These are phyloP conservation scores for Drosophila testacea DNA, from an alignment of 2,888 invertebrate genomes.

Conservation along the genomic window DNA sequence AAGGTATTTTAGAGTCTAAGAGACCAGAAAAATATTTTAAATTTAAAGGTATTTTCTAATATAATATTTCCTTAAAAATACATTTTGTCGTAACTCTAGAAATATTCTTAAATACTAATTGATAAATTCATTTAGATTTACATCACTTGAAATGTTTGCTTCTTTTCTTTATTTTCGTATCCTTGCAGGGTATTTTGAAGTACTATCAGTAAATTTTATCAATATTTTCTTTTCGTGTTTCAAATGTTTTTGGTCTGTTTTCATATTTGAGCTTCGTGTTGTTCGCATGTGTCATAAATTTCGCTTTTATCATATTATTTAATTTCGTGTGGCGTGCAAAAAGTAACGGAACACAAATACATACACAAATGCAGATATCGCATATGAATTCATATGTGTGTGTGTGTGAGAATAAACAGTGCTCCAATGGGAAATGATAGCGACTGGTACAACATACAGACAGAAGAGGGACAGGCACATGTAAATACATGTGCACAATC, in stretches of 20 bases:
- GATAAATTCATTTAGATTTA: not conserved
- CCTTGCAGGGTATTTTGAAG: not conserved
- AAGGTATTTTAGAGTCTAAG: too few relatives aligned
- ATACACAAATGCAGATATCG: conserved; percentile 9
- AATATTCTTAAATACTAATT: not conserved
- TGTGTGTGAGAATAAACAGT: conserved; percentile 60
- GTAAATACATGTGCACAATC: conserved; percentile 43
- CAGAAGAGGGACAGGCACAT: conserved; percentile 7
- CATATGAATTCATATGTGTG: not conserved
- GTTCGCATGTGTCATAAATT: conserved; percentile 74
- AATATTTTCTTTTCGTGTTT: conserved; percentile 7
- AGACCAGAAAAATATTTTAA: too few relatives aligned
- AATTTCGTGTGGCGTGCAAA: conserved; percentile 63
- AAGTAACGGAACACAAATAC: conserved; percentile 51
- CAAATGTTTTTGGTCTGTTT: conserved; percentile 31
- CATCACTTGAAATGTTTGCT: not conserved
- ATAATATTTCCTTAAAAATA: too few relatives aligned
- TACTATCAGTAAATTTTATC: not conserved
- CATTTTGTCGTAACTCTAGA: not conserved
- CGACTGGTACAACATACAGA: conserved; percentile 39
- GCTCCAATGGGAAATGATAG: conserved; percentile 76
- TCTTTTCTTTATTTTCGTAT: not conserved
- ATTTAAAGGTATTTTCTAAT: too few relatives aligned
- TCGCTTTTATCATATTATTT: conserved; percentile 78
- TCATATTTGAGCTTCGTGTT: conserved; percentile 33